Evolutionary conservation across 1,140 invertebrate genomes (phyloP), one percentile per base, ranked within the genome.

Genomic region (Caenorhabditis brenneri): DNA sequence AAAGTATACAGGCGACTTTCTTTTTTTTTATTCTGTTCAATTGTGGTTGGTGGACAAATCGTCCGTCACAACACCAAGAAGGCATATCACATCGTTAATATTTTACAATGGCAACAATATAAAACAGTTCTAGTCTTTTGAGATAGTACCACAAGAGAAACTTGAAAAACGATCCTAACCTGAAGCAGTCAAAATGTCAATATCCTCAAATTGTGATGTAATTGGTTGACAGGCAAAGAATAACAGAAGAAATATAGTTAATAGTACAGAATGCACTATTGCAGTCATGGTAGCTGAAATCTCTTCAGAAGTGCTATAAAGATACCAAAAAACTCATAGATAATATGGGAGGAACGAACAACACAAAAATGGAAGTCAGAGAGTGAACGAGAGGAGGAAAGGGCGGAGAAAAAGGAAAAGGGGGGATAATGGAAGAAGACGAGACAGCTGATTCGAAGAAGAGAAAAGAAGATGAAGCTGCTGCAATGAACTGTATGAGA

Each of bases 1-100:
- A 74, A 74, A 74, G 65, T 74, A 74, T 74, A 74, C 65, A 74
- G 65, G 19, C 65, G 65, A 74, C 65, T 74, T 74, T 74, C 65
- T 24, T 74, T 74, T 74, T 74, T 74, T 42, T 74, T 46, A 3
- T 31, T 74, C 36, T 42, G 65, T 42, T 42, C 53, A 74, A 36
- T 31, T 36, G 27, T 60, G 29, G 19, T 42, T 65, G 58, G 58
- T 65, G 60, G 33, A 65, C 53, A 65, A 36, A 65, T 39, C 60
- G 31, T 65, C 60, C n/a, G n/a, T n/a, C 5, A 42, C 39, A 42
- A 74, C 65, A 74, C 33, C 65, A 46, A 4, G 0, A 36, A 58
- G 22, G 31, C 24, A 58, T 58, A 58, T 58, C 55, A 58, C 55
- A 12, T 58, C 27, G 22, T 53, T n/a, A 24, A n/a, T n/a, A 58